These are phyloP conservation scores for Geophilus truncorum DNA, from an alignment of 2,888 invertebrate genomes.

Conservation along the genomic window DNA sequence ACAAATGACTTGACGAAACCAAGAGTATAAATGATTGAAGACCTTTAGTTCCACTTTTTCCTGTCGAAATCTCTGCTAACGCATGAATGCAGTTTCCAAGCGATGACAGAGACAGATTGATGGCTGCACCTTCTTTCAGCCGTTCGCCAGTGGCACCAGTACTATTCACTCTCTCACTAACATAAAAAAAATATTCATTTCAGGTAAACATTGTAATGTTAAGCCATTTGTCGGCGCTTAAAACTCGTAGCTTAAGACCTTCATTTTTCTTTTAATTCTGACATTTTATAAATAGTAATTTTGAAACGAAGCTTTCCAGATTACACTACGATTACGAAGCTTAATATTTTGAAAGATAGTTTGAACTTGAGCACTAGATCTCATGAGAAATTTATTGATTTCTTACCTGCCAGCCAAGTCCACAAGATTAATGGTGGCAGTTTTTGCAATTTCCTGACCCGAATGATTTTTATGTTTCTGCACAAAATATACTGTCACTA, in stretches of 20 bases:
- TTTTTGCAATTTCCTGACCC: conserved; percentile 53
- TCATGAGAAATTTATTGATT: conserved; percentile 7
- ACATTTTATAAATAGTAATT: not conserved
- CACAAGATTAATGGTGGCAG: conserved; percentile 54
- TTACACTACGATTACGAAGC: not conserved
- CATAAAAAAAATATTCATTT: too few relatives aligned
- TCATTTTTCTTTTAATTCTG: not conserved
- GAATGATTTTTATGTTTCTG: conserved; percentile 53
- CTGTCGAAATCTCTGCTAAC: conserved; percentile 48
- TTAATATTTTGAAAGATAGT: conserved; percentile 7
- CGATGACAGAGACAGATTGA: conserved; percentile 55
- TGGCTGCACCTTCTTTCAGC: conserved; percentile 57
- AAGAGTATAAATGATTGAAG: not conserved
- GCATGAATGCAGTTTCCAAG: conserved; percentile 55
- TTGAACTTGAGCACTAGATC: not conserved
- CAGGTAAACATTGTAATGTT: too few relatives aligned
- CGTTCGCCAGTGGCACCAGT: conserved; percentile 56
- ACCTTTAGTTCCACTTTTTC: conserved; percentile 43
- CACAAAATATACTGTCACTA: conserved; percentile 54
- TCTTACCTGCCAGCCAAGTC: conserved; percentile 56
- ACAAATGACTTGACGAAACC: not conserved
- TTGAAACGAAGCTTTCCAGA: not conserved
- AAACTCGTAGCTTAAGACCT: not conserved
- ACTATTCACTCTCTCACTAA: conserved; percentile 54
- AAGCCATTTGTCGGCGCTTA: too few relatives aligned